Conservation (phyloP, 1,140 invertebrate species). For the Aphelinus atriplicis region DNA sequence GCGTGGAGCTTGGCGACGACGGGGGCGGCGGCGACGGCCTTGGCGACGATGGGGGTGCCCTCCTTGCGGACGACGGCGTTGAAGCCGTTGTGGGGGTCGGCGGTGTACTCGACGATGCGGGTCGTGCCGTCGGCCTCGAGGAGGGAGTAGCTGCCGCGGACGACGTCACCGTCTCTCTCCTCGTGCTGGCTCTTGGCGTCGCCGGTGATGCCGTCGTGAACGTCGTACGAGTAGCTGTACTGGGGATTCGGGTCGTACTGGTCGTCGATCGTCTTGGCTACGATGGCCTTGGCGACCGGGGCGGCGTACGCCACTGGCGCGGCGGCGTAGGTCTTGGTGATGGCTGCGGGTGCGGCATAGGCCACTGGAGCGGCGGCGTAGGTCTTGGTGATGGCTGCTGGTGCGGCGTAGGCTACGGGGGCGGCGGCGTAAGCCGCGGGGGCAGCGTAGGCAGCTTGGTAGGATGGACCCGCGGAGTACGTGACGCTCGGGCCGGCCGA, state of each 20-base stretch:
- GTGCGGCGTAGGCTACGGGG: constrained; percentile 5
- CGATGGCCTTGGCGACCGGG: constrained; percentile 48
- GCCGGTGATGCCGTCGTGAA: constrained; percentile 67
- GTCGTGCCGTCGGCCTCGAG: constrained; percentile 69
- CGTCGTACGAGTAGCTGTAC: constrained; percentile 68
- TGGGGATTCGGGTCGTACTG: constrained; percentile 67
- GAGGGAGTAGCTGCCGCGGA: constrained; percentile 68
- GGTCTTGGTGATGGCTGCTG: neutral
- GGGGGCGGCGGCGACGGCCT: constrained; percentile 47
- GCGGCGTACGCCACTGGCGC: constrained; percentile 48
- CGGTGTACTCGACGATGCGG: constrained; percentile 69
- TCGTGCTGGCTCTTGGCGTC: constrained; percentile 69
- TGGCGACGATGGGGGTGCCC: constrained; percentile 58
- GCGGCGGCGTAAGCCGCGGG: constrained; percentile 23
- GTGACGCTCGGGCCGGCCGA: constrained; percentile 42
- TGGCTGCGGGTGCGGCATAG: constrained; percentile 29
- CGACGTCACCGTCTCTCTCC: constrained; percentile 66
- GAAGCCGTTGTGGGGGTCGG: constrained; percentile 68
- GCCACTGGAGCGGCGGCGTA: constrained; percentile 43
- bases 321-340: constrained; percentile 10
- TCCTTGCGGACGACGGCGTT: constrained; percentile 70
- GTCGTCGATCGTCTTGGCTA: constrained; percentile 53
- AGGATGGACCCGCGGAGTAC: constrained; percentile 13
- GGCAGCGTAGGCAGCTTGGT: constrained; percentile 23
- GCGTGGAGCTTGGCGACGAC: constrained; percentile 45